These are phyloP conservation scores for Euplexia lucipara DNA, from an alignment of 2,888 invertebrate genomes.

Conservation along the genomic window DNA sequence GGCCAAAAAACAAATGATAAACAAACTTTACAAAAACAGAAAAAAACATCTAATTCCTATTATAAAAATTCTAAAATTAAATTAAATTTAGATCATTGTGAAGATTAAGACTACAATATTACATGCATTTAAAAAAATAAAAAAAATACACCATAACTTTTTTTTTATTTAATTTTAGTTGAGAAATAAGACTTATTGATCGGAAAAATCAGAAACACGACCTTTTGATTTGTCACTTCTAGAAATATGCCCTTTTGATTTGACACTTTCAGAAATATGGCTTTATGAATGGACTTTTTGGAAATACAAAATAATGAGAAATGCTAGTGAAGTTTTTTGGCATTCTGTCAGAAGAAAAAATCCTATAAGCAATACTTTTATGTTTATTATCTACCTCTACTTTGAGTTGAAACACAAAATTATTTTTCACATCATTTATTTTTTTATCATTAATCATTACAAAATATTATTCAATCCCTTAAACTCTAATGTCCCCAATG, in stretches of 20 bases:
- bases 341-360: slow-evolving; percentile 11
- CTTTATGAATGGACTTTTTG: slow-evolving; percentile 19
- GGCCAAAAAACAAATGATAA: too few relatives aligned
- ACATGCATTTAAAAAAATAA: slow-evolving; percentile 1
- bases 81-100: slow-evolving; percentile 13
- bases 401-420: slow-evolving; percentile 23
- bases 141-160: slow-evolving; percentile 8
- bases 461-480: slow-evolving; percentile 13
- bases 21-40: slow-evolving; percentile 13
- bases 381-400: slow-evolving; percentile 20
- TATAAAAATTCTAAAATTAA: slow-evolving; percentile 14
- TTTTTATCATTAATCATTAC: slow-evolving; percentile 19
- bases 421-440: slow-evolving; percentile 23
- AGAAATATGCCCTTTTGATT: slow-evolving; percentile 12
- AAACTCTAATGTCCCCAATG: slow-evolving; percentile 27
- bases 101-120: slow-evolving; percentile 18
- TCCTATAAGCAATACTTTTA: slow-evolving; percentile 15
- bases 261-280: slow-evolving; percentile 13
- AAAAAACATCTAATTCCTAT: slow-evolving; percentile 14
- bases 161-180: slow-evolving; percentile 14
- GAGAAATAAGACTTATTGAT: slow-evolving; percentile 18
- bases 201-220: slow-evolving; percentile 4
- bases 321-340: slow-evolving; percentile 17
- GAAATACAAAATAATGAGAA: slow-evolving; percentile 18
- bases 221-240: too few relatives aligned